These are phyloP conservation scores for Drosophila gaucha DNA, from an alignment of 2,888 invertebrate genomes.

Conservation along the genomic window DNA sequence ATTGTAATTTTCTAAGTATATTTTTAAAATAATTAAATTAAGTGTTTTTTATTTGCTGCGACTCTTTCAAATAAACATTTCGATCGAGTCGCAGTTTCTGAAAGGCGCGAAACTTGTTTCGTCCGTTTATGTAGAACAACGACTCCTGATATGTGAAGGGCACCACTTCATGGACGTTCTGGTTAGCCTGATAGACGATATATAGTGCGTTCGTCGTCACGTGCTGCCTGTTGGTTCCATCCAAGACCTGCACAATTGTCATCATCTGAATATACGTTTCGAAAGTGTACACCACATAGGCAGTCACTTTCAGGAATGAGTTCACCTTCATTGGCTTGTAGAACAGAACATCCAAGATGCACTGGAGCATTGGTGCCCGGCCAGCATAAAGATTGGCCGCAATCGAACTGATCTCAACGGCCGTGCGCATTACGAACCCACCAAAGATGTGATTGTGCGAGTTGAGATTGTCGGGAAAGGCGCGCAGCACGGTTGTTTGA, in stretches of 20 bases:
- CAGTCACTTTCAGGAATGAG: constrained; percentile 88
- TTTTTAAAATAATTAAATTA: not conserved
- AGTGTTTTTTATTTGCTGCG: not conserved
- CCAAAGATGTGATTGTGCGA: constrained; percentile 91
- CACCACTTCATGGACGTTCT: constrained; percentile 85
- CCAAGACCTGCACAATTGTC: constrained; percentile 88
- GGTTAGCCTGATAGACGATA: constrained; percentile 87
- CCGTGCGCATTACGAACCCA: constrained; percentile 91
- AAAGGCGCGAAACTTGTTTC: constrained; percentile 22
- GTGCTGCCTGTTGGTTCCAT: constrained; percentile 85
- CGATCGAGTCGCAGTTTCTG: not conserved
- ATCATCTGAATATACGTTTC: constrained; percentile 87
- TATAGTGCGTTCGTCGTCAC: constrained; percentile 90
- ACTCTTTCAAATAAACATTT: not conserved
- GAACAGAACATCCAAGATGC: constrained; percentile 90
- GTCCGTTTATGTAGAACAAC: constrained; percentile 30
- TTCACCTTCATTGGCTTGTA: constrained; percentile 89
- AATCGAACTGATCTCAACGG: constrained; percentile 90
- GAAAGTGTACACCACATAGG: constrained; percentile 87
- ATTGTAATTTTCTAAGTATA: not conserved
- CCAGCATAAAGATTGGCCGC: constrained; percentile 87
- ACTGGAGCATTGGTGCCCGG: constrained; percentile 86
- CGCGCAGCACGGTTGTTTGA: constrained; percentile 87
- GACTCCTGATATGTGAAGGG: constrained; percentile 43
- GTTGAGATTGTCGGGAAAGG: constrained; percentile 89